phyloP scores from a whole-genome alignment of 2,888 invertebrate species.

The Volucella inanis region DNA sequence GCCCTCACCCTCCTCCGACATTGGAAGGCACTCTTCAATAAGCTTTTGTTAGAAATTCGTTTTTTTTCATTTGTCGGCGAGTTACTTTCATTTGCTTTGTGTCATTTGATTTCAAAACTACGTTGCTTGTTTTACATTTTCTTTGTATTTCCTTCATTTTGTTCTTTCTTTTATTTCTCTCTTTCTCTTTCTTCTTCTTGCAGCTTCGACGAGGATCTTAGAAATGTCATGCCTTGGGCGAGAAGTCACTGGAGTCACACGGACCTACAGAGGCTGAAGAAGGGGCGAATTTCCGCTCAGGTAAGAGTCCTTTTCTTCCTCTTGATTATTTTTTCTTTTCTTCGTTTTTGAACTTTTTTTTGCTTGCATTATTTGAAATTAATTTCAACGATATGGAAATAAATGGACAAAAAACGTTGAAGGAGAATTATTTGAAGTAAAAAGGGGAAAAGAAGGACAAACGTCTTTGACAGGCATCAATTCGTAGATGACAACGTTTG shows the following conservation, averaged over 20 bases:
- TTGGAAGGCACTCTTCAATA: constrained; percentile 55
- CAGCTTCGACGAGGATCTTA: constrained; percentile 88
- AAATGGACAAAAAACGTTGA: not conserved
- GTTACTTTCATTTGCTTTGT: constrained; percentile 39
- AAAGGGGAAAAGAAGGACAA: not conserved
- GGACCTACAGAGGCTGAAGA: constrained; percentile 88
- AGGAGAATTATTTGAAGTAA: not conserved
- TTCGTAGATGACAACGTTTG: constrained; percentile 30
- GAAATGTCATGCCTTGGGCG: constrained; percentile 88
- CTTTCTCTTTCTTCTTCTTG: not conserved
- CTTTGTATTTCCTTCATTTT: constrained; percentile 24
- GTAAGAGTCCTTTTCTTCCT: constrained; percentile 82
- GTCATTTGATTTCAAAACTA: constrained; percentile 65
- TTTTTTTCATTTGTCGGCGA: constrained; percentile 33
- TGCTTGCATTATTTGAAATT: constrained; percentile 21
- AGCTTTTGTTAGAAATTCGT: constrained; percentile 60
- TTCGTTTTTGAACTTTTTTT: too few relatives aligned
- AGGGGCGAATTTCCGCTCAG: constrained; percentile 91
- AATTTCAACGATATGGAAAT: constrained; percentile 55
- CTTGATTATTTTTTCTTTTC: not conserved
- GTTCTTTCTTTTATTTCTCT: constrained; percentile 56
- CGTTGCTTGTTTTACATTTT: constrained; percentile 64
- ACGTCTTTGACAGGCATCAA: constrained; percentile 55
- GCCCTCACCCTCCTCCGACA: constrained; percentile 8
- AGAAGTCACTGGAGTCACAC: constrained; percentile 91